Conservation (phyloP, 2,797 vertebrate genomes). For the Carcharodon carcharias region DNA sequence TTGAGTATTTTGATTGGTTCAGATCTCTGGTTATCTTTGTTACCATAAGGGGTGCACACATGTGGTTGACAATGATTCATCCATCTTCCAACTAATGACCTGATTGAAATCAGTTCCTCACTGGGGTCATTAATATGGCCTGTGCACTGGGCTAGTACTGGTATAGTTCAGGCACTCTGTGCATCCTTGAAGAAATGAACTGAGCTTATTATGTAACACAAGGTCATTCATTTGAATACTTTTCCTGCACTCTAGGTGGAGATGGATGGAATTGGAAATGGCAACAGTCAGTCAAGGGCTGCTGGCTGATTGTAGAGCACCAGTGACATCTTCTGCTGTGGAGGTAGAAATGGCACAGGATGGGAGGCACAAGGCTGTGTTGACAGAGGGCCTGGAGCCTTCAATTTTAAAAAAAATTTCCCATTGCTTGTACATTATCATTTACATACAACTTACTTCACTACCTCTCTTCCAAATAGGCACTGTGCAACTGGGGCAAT, state of each 20-base stretch:
- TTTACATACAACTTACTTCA: background rate
- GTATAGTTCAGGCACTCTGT: background rate
- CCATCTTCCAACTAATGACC: background rate
- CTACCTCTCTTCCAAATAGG: background rate
- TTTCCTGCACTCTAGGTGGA: background rate
- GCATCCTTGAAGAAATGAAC: background rate
- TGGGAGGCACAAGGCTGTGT: background rate
- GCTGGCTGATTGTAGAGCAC: background rate
- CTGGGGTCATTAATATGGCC: background rate
- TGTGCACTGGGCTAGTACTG: background rate
- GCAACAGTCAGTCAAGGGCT: background rate
- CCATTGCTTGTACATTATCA: background rate
- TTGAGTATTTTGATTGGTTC: background rate
- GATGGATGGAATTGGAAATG: background rate
- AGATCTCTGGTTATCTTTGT: background rate
- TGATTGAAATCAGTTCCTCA: background rate
- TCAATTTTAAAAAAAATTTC: background rate
- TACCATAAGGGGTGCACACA: background rate
- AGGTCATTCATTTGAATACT: background rate
- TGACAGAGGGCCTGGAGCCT: background rate
- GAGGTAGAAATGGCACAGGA: background rate
- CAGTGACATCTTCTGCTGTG: background rate
- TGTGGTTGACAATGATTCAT: background rate
- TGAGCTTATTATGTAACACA: background rate
- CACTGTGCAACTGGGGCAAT: background rate